Base-by-base conservation (phyloP, 2,113 vertebrate genomes). In the Lucifuga dentata region DNA sequence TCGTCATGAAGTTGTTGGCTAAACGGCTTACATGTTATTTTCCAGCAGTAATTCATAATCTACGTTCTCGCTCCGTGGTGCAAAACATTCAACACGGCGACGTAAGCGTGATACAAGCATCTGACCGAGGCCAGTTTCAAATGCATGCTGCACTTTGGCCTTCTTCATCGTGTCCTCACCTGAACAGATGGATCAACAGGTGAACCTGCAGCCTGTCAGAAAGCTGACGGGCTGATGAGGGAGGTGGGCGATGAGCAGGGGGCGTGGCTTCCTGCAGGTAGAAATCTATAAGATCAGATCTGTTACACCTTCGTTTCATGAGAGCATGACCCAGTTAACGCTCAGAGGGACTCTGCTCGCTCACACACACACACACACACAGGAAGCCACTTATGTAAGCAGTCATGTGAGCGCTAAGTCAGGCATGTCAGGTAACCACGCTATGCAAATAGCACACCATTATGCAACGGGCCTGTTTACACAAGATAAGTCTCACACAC, bases 391-490 rank as follows among this genome's bases (percentile, higher is more conserved):
- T 93, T 92, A 92, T 86, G 86, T 86, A 92, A 92, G 29, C 56
- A 74, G 78, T 91, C 90, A 90, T 80, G 90, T 84, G 85, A 91
- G 84, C 15, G 49, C 63, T 68, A 89, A 79, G 78, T 70, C 68
- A 53, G 66, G 77, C 69, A 71, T 65, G 66, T 90, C 89, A 90
- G 90, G 87, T 88, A 84, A 76, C 72, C 58, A 61, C 70, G 60
- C 77, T 74, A 81, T 88, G 86, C 85, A 89, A 92, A 92, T 88
- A 81, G 8, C 39, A 74, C 72, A n/a, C 49, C 48, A 83, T 92
- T 92, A 91, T 77, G 79, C 84, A 92, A 91, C 45, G 45, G 38
- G 63, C 63, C 63, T 64, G 83, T 86, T 92, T 88, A 75, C 78
- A 73, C 84, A 81, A 83, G 68, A 80, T 55, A 48, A 68, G 60